Conservation (phyloP, 1,140 invertebrate species). For the Habropoda laboriosa region DNA sequence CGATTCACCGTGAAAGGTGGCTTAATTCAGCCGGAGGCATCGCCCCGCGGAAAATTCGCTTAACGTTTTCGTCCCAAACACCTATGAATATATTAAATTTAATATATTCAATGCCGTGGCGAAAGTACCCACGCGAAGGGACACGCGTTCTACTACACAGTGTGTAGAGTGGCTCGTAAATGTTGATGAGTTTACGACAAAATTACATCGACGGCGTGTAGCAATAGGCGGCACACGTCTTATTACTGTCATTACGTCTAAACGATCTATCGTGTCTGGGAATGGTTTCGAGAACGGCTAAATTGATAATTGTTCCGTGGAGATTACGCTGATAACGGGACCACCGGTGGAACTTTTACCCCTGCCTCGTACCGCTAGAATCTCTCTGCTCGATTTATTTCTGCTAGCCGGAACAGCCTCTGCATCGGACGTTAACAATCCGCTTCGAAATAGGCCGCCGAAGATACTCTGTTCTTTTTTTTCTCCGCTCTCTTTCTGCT, state of each 20-base stretch:
- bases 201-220: slow-evolving; percentile 47
- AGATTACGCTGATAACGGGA: slow-evolving; percentile 21
- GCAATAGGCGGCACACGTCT: slow-evolving; percentile 28
- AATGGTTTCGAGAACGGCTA: slow-evolving; percentile 34
- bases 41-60: background rate
- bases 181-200: slow-evolving; percentile 54
- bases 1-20: background rate
- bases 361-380: slow-evolving; percentile 2
- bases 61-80: background rate
- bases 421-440: slow-evolving; percentile 11
- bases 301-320: slow-evolving; percentile 58
- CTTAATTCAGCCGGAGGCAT: background rate
- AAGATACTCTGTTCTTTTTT: background rate
- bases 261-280: slow-evolving; percentile 53
- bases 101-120: background rate
- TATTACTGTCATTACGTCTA: slow-evolving; percentile 53
- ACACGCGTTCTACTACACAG: too few species aligned
- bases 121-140: background rate
- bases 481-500: background rate
- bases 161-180: slow-evolving; percentile 41
- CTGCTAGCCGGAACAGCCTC: slow-evolving; percentile 1
- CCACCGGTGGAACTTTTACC: background rate
- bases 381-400: slow-evolving; percentile 44
- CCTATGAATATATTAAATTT: slow-evolving; percentile 48
- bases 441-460: background rate